Evolutionary conservation across 2,113 vertebrate genomes (phyloP).

Genomic region (Pachycephala philippinensis): DNA sequence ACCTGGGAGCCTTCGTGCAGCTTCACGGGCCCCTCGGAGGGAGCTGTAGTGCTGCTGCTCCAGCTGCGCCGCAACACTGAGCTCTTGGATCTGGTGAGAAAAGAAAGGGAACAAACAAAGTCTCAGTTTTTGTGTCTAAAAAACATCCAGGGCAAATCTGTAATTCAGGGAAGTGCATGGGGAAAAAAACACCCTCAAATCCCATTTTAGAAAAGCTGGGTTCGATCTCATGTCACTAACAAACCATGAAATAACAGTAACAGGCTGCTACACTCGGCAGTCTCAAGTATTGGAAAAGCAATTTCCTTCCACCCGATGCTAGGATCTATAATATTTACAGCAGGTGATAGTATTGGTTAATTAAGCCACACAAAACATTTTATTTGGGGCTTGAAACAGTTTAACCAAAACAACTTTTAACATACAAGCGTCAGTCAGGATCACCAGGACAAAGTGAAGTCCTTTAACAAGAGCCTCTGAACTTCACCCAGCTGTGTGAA

Average conservation of each 20-base stretch:
- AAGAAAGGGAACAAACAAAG: not conserved
- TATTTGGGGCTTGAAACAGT: not conserved
- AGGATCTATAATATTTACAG: not conserved
- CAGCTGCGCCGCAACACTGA: slow-evolving; percentile 79
- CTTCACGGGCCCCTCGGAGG: slow-evolving; percentile 53
- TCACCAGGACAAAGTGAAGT: not conserved
- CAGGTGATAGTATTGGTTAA: not conserved
- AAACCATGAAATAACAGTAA: not conserved
- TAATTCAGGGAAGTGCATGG: not conserved
- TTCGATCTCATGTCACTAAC: not conserved
- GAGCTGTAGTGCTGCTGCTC: slow-evolving; percentile 52
- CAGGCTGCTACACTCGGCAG: not conserved
- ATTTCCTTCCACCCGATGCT: not conserved
- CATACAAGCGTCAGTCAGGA: not conserved
- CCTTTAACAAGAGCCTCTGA: not conserved
- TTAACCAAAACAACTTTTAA: not conserved
- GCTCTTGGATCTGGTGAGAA: slow-evolving; percentile 71
- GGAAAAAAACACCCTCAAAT: not conserved
- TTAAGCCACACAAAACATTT: not conserved
- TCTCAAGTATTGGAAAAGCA: not conserved
- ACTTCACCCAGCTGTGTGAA: not conserved
- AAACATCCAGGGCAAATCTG: not conserved
- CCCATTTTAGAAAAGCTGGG: not conserved
- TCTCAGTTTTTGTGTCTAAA: not conserved
- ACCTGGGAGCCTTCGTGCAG: slow-evolving; percentile 91